Percentiles rank a stretch among this genome's conserved stretches.
Conservation (phyloP, 2,888 invertebrate species). For the Neria commutata region DNA sequence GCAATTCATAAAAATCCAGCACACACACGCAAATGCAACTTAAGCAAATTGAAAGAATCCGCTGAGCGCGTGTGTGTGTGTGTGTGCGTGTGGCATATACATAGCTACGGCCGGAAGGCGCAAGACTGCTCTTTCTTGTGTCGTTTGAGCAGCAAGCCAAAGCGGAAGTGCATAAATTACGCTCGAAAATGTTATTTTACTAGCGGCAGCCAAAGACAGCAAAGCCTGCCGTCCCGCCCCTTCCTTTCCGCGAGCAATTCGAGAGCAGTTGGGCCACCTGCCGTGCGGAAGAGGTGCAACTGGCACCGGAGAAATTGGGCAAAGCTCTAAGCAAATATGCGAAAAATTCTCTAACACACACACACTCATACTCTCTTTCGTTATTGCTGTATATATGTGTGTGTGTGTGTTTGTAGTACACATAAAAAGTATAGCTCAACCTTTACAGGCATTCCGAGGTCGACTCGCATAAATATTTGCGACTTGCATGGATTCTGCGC, state of each 20-base stretch:
- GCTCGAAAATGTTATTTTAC: neutral
- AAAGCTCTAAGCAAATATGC: neutral
- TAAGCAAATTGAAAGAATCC: too few relatives aligned
- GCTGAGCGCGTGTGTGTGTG: too few relatives aligned
- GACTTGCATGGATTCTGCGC: constrained; percentile 2
- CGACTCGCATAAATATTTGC: constrained; percentile 17
- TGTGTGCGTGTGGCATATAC: too few relatives aligned
- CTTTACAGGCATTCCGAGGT: constrained; percentile 12
- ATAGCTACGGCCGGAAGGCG: too few relatives aligned
- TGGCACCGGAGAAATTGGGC: neutral
- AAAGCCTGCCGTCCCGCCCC: too few relatives aligned
- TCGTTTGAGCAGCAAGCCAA: neutral
- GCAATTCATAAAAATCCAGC: too few relatives aligned
- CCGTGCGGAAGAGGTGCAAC: neutral
- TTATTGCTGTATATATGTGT: too few relatives aligned
- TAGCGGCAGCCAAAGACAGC: neutral
- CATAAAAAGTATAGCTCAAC: neutral
- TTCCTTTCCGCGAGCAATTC: too few relatives aligned
- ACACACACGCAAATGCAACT: too few relatives aligned
- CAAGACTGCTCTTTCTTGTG: too few relatives aligned
- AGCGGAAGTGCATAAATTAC: constrained; percentile 2
- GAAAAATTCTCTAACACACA: neutral
- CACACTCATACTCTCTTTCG: neutral
- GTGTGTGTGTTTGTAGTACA: too few relatives aligned
- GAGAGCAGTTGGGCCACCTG: too few relatives aligned